These are phyloP conservation scores for Drosophila kohkoa DNA, from an alignment of 1,140 invertebrate genomes.

Conservation along the genomic window DNA sequence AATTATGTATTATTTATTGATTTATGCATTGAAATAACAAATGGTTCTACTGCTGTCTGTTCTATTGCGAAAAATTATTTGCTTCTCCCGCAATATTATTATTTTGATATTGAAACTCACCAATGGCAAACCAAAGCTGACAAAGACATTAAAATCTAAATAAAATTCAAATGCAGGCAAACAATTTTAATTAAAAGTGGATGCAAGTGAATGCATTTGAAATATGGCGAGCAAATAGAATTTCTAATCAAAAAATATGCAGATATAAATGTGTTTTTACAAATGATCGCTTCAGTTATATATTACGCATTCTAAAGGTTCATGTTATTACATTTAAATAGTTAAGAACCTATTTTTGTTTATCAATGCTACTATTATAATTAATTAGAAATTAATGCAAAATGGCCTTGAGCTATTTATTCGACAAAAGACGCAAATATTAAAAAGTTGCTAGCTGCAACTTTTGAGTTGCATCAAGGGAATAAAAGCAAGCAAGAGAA, in stretches of 20 bases:
- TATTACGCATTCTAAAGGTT: too few relatives aligned
- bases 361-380: not conserved
- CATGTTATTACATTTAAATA: too few relatives aligned
- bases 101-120: slow-evolving; percentile 15
- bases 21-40: not conserved
- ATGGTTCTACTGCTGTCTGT: not conserved
- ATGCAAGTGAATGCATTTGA: not conserved
- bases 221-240: slow-evolving; percentile 10
- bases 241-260: not conserved
- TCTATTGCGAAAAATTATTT: not conserved
- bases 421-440: slow-evolving; percentile 39
- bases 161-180: slow-evolving; percentile 21
- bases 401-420: slow-evolving; percentile 26
- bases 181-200: slow-evolving; percentile 34
- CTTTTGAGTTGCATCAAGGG: slow-evolving; percentile 57
- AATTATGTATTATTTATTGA: not conserved
- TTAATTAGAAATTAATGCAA: not conserved
- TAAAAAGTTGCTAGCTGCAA: slow-evolving; percentile 48
- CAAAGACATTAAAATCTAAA: slow-evolving; percentile 17
- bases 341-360: too few relatives aligned
- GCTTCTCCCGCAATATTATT: slow-evolving; percentile 2
- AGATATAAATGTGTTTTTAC: not conserved
- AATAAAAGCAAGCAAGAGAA: slow-evolving; percentile 49
- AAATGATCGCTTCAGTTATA: too few relatives aligned
- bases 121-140: slow-evolving; percentile 1